Evolutionary conservation across 1,140 invertebrate species (phyloP).

Genomic region (Portunus trituberculatus): DNA sequence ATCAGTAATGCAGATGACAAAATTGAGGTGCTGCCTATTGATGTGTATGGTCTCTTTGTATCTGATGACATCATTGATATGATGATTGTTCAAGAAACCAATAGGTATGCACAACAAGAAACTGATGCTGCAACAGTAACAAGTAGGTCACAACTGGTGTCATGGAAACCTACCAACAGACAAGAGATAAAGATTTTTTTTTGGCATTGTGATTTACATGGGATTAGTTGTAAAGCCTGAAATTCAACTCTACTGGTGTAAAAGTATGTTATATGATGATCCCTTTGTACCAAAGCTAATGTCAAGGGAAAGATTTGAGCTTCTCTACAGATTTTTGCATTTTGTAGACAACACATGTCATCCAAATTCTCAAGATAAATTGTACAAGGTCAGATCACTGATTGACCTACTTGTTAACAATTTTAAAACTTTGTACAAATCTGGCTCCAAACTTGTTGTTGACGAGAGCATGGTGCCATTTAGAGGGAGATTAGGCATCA

Average conservation of each 20-base stretch:
- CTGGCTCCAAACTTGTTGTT: slow-evolving; percentile 41
- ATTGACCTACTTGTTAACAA: too few relatives aligned
- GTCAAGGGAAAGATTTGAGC: too few relatives aligned
- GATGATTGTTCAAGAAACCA: slow-evolving; percentile 43
- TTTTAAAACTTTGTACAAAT: too few relatives aligned
- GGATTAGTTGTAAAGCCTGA: too few relatives aligned
- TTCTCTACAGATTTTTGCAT: background rate
- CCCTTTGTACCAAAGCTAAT: too few relatives aligned
- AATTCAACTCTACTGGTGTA: too few relatives aligned
- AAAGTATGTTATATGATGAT: too few relatives aligned
- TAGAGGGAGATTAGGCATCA: slow-evolving; percentile 34
- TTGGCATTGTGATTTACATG: slow-evolving; percentile 18
- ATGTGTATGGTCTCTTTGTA: slow-evolving; percentile 35
- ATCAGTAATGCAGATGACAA: background rate
- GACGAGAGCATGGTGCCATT: slow-evolving; percentile 34
- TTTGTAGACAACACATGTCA: background rate
- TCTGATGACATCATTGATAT: slow-evolving; percentile 42
- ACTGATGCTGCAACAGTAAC: slow-evolving; percentile 37
- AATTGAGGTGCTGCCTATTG: background rate
- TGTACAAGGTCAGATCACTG: too few relatives aligned
- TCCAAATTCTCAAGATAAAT: slow-evolving; percentile 4
- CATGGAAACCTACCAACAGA: background rate
- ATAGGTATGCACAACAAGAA: slow-evolving; percentile 40
- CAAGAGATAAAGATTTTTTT: background rate
- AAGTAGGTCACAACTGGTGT: slow-evolving; percentile 15